Evolutionary conservation across 2,888 invertebrate genomes (phyloP), one percentile per base, ranked within the genome.

Genomic region (Copidosoma aretas): DNA sequence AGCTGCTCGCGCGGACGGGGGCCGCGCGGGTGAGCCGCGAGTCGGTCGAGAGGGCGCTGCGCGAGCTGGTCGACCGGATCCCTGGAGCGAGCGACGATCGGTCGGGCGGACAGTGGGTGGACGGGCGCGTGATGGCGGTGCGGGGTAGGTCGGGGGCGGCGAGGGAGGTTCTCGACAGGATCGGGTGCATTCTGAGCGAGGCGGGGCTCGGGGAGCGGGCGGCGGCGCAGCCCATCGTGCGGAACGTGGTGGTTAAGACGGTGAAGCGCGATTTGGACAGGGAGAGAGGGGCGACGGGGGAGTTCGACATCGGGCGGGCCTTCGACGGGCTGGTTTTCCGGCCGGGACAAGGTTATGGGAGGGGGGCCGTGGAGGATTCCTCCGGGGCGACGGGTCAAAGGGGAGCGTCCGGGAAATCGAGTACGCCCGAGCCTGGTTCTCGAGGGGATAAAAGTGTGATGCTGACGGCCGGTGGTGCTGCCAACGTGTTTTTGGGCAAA

Each of bases 171-270:
- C 56, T 63, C 8, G 57, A 68, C 51, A 73, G 63, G 21, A 67
- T 74, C 8, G 49, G 70, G 17, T 68, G 71, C 10, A 71, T 74
- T 32, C 57, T 76, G 52, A 64, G 71, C 0, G 65, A 71, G 24
- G 74, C 79, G 12, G 73, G 66, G 14, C 54, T 80, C 1, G 72
- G 71, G 10, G 25, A 72, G 56, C 61, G 76, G 51, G 71, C 71
- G 1, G 73, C 71, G 0, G 68, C 57, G 10, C 64, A 76, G 0
- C 75, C 75, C 0, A 32, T 71, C 1, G 73, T 77, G 0, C 73
- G 75, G 52, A 80, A 78, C 49, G 75, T 80, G 22, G 78, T 82
- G 15, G 73, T 79, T 0, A 73, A 77, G 43, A 73, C 79, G 19
- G 64, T 80, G 1, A 75, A 75, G 60, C 67, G 75, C 61, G 49